A percentile compares a stretch with the other conserved stretches of the same genome.
phyloP scores from a whole-genome alignment of 2,797 vertebrate genomes.

The Lemur catta region DNA sequence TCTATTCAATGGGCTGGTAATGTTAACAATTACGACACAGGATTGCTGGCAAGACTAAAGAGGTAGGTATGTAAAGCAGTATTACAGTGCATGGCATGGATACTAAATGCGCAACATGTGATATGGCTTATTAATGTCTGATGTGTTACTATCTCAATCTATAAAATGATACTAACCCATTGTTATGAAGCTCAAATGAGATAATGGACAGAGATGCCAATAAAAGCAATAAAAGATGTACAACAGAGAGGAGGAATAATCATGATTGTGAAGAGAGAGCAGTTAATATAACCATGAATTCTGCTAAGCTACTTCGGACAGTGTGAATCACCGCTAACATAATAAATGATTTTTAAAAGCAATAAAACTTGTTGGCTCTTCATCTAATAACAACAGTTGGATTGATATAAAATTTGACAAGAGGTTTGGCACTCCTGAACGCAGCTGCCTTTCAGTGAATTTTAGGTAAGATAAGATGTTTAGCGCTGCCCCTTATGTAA shows the following conservation, averaged over 20 bases:
- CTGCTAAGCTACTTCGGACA: neutral
- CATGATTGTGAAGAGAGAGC: neutral
- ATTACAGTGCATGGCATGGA: neutral
- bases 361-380: neutral
- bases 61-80: neutral
- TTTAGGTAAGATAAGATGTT: neutral
- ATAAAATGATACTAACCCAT: neutral
- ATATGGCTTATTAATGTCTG: neutral
- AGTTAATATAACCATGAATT: neutral
- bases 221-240: neutral
- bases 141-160: neutral
- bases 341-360: neutral
- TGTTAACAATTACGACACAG: neutral
- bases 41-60: neutral
- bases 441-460: neutral
- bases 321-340: neutral
- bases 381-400: neutral
- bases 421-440: neutral
- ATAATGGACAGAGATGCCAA: neutral
- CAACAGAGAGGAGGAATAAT: neutral
- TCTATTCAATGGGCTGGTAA: neutral
- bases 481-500: neutral
- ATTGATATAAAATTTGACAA: neutral
- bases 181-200: neutral
- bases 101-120: neutral